These are phyloP conservation scores for Eumacrocentrus americanus DNA, from an alignment of 2,888 invertebrate species.

Conservation along the genomic window DNA sequence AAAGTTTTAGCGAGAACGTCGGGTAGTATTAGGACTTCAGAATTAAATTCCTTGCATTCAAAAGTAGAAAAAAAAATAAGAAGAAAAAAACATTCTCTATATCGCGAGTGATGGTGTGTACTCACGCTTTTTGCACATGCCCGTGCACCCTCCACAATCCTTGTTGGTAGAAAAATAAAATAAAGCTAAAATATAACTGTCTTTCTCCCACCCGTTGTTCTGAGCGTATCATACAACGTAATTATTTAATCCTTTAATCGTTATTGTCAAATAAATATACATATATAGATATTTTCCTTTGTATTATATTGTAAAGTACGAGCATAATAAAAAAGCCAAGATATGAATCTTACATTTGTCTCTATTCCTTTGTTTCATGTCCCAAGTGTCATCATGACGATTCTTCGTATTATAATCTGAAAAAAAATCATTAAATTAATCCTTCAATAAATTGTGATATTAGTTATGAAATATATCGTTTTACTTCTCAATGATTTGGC, in stretches of 20 bases:
- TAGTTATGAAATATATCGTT: conserved; percentile 37
- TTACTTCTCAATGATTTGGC: conserved; percentile 13
- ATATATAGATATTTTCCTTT: conserved; percentile 49
- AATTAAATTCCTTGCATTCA: not conserved
- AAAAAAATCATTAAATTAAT: not conserved
- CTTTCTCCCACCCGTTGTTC: conserved; percentile 24
- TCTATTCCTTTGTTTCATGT: not conserved
- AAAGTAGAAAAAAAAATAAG: not conserved
- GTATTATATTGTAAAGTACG: conserved; percentile 59
- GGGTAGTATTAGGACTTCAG: too few species aligned
- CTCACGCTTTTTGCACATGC: not conserved
- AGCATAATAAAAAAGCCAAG: conserved; percentile 55
- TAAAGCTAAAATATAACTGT: conserved; percentile 8
- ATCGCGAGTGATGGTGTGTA: not conserved
- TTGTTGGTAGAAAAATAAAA: not conserved
- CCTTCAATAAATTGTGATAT: conserved; percentile 15
- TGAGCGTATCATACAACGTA: conserved; percentile 30
- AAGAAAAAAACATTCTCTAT: not conserved
- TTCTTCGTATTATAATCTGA: not conserved
- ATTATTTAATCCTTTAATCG: conserved; percentile 28
- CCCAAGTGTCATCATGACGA: not conserved
- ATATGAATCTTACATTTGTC: conserved; percentile 41
- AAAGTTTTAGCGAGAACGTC: too few species aligned
- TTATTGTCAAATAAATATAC: conserved; percentile 29
- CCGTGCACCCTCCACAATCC: not conserved